These are phyloP conservation scores for Megaceryle torquata DNA, from an alignment of 2,113 vertebrate genomes.

Conservation along the genomic window DNA sequence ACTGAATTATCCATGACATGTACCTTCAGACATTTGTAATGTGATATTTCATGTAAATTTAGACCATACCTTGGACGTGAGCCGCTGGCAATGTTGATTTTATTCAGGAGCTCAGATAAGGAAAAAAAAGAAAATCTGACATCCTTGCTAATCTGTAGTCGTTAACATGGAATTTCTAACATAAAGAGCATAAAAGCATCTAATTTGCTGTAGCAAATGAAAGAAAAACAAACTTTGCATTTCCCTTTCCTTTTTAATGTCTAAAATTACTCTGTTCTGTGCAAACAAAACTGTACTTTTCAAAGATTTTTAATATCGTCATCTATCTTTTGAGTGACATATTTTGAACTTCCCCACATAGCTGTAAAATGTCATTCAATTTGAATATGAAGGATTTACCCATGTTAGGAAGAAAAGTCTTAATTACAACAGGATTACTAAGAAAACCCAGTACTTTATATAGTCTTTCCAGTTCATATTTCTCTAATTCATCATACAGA, in stretches of 20 bases:
- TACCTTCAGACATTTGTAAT: constrained; percentile 85
- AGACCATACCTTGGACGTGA: constrained; percentile 80
- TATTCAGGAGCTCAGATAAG: constrained; percentile 76
- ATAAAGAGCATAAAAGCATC: constrained; percentile 76
- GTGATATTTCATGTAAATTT: constrained; percentile 87
- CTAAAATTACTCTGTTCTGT: constrained; percentile 50
- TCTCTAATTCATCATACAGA: not conserved
- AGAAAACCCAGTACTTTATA: not conserved
- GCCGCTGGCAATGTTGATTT: constrained; percentile 74
- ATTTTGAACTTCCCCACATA: constrained; percentile 38
- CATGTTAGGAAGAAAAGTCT: not conserved
- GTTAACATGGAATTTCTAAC: constrained; percentile 77
- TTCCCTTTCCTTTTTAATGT: constrained; percentile 58
- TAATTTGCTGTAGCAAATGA: constrained; percentile 74
- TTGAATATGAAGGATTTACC: constrained; percentile 39
- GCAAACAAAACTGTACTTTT: constrained; percentile 50
- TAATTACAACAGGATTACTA: not conserved
- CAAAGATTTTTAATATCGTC: constrained; percentile 36
- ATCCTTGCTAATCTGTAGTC: constrained; percentile 74
- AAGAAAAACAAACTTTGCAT: constrained; percentile 70
- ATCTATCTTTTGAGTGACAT: constrained; percentile 43
- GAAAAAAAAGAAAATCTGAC: constrained; percentile 74
- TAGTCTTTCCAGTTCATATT: not conserved
- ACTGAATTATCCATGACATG: constrained; percentile 86
- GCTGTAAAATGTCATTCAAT: constrained; percentile 23